Percentiles rank a stretch among this genome's conserved stretches.
Evolutionary conservation across 2,888 invertebrate genomes (phyloP).

Genomic region (Xanthia togata): DNA sequence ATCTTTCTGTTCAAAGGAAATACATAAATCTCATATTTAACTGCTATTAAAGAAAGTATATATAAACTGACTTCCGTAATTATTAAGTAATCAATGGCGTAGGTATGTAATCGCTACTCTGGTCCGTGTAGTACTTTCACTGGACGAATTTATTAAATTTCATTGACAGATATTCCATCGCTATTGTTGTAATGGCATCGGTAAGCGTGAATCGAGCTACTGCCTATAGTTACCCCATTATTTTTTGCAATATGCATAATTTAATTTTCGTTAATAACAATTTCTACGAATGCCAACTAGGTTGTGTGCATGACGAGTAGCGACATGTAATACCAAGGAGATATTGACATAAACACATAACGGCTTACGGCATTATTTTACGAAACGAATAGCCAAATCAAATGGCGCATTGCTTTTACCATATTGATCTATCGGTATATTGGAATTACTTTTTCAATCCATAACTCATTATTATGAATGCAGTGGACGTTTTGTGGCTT

Average conservation of each 20-base stretch:
- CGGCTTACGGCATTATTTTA: slow-evolving; percentile 23
- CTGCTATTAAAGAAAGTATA: slow-evolving; percentile 45
- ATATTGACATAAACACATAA: slow-evolving; percentile 24
- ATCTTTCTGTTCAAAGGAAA: slow-evolving; percentile 32
- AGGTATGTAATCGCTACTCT: slow-evolving; percentile 58
- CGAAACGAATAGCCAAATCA: slow-evolving; percentile 30
- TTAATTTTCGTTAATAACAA: slow-evolving; percentile 17
- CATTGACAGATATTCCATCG: slow-evolving; percentile 50
- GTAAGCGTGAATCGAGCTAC: slow-evolving; percentile 29
- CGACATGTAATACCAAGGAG: slow-evolving; percentile 7
- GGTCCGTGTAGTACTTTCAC: slow-evolving; percentile 66
- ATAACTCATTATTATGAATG: slow-evolving; percentile 1
- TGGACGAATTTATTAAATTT: slow-evolving; percentile 67
- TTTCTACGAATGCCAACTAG: slow-evolving; percentile 36
- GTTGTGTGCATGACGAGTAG: background rate
- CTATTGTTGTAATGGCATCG: slow-evolving; percentile 52
- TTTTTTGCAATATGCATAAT: slow-evolving; percentile 42
- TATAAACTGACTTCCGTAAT: slow-evolving; percentile 45
- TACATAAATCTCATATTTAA: slow-evolving; percentile 44
- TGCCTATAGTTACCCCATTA: slow-evolving; percentile 14
- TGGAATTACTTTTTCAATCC: slow-evolving; percentile 2
- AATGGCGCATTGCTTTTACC: slow-evolving; percentile 22
- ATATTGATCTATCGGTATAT: slow-evolving; percentile 4
- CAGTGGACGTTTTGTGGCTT: background rate
- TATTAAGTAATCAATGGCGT: slow-evolving; percentile 59